Conservation (phyloP, 2,888 invertebrate genomes). For the Diaprepes abbreviatus region DNA sequence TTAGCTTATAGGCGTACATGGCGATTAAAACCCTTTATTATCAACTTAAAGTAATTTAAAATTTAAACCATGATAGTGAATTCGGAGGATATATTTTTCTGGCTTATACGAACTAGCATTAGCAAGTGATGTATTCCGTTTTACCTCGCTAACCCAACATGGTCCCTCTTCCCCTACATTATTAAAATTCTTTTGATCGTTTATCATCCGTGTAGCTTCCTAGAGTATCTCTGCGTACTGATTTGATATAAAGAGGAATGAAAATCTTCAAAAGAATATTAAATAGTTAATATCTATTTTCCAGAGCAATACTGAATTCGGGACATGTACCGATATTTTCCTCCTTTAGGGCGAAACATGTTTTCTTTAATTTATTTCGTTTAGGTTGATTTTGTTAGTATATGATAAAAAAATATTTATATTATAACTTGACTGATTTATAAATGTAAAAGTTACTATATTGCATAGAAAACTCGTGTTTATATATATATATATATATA, state of each 20-base stretch:
- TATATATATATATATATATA: neutral
- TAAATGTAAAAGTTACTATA: too few relatives aligned
- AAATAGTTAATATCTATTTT: constrained; percentile 7
- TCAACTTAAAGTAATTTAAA: too few relatives aligned
- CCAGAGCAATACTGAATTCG: constrained; percentile 1
- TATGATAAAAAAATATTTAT: too few relatives aligned
- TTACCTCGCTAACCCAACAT: too few relatives aligned
- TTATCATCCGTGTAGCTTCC: neutral
- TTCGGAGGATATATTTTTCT: too few relatives aligned
- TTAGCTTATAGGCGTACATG: too few relatives aligned
- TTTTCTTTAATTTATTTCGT: constrained; percentile 3
- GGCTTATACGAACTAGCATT: too few relatives aligned
- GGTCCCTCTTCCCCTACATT: neutral
- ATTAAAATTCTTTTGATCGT: constrained; percentile 3
- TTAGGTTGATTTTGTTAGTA: neutral
- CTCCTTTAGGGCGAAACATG: neutral
- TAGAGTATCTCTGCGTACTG: neutral
- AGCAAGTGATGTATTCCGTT: too few relatives aligned
- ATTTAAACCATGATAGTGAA: too few relatives aligned
- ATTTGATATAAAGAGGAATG: neutral
- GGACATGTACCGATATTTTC: constrained; percentile 1
- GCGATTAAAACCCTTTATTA: too few relatives aligned
- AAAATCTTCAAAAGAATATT: neutral
- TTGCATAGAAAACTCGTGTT: neutral
- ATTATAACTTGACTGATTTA: too few relatives aligned